A percentile compares a stretch with the other conserved stretches of the same genome.
phyloP scores from a whole-genome alignment of 2,888 invertebrate species.

The Dendrolimus pini region DNA sequence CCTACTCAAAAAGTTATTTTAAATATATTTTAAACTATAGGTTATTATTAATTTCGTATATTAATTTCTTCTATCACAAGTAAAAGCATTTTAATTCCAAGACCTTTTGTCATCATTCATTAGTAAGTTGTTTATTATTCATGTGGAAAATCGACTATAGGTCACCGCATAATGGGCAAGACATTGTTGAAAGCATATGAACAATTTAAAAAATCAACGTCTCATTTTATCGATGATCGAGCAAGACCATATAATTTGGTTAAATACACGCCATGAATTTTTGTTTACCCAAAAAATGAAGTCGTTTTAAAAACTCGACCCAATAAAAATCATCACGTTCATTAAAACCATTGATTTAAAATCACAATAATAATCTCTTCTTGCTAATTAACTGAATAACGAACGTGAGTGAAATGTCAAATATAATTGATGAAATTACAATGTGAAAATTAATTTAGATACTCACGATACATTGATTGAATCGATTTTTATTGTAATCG shows the following conservation, averaged over 20 bases:
- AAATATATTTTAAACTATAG: too few relatives aligned
- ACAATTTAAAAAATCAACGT: neutral
- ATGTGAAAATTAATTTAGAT: conserved; percentile 15
- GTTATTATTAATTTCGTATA: too few relatives aligned
- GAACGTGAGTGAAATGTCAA: conserved; percentile 29
- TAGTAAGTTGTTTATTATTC: neutral
- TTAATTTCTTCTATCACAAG: too few relatives aligned
- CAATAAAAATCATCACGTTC: conserved; percentile 18
- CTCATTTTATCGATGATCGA: neutral
- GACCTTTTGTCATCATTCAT: neutral
- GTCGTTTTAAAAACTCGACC: conserved; percentile 9
- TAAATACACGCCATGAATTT: neutral
- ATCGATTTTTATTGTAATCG: neutral
- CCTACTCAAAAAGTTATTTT: too few relatives aligned
- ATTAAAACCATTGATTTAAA: conserved; percentile 9
- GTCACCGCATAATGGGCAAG: conserved; percentile 20
- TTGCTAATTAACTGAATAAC: conserved; percentile 24
- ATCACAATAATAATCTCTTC: conserved; percentile 6
- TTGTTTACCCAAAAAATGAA: neutral
- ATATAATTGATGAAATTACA: conserved; percentile 34
- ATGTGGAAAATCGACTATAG: conserved; percentile 5
- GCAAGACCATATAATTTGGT: neutral
- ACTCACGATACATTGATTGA: neutral
- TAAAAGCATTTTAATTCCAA: too few relatives aligned
- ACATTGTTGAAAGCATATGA: conserved; percentile 9